A percentile compares a stretch with the other conserved stretches of the same genome.
Evolutionary conservation across 2,797 vertebrate genomes (phyloP).

Genomic region (Peromyscus aztecus): DNA sequence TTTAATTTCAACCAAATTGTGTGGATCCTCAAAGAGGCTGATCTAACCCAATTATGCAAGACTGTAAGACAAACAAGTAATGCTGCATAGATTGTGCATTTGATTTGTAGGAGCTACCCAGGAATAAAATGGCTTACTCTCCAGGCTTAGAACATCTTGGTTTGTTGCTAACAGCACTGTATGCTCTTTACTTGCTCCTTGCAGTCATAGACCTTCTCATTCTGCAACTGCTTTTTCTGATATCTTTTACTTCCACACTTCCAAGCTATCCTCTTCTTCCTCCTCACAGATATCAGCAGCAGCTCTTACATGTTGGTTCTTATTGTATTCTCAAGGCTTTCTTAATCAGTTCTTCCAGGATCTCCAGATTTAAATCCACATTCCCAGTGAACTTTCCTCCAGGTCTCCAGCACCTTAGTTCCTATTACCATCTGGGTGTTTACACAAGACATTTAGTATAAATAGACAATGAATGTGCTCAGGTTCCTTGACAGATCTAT

Average conservation of each 20-base stretch:
- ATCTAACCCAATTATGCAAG: background rate
- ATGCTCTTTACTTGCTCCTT: background rate
- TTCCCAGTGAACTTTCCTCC: background rate
- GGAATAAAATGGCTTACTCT: background rate
- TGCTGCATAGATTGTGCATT: background rate
- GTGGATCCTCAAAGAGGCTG: background rate
- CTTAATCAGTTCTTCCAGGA: background rate
- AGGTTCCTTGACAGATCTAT: background rate
- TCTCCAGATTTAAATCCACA: background rate
- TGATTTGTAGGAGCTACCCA: background rate
- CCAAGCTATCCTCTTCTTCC: background rate
- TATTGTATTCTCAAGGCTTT: background rate
- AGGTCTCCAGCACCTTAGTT: background rate
- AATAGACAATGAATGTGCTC: background rate
- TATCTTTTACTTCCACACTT: background rate
- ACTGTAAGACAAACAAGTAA: conserved; percentile 17
- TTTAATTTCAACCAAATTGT: conserved; percentile 30
- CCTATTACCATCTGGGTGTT: background rate
- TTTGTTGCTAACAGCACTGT: background rate
- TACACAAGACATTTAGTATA: background rate
- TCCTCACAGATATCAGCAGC: background rate
- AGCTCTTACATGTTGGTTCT: background rate
- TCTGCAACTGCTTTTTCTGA: background rate
- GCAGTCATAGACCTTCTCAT: background rate
- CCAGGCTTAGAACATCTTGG: background rate